These are phyloP conservation scores for Caenorhabditis latens DNA, from an alignment of 1,140 invertebrate species.

Conservation along the genomic window DNA sequence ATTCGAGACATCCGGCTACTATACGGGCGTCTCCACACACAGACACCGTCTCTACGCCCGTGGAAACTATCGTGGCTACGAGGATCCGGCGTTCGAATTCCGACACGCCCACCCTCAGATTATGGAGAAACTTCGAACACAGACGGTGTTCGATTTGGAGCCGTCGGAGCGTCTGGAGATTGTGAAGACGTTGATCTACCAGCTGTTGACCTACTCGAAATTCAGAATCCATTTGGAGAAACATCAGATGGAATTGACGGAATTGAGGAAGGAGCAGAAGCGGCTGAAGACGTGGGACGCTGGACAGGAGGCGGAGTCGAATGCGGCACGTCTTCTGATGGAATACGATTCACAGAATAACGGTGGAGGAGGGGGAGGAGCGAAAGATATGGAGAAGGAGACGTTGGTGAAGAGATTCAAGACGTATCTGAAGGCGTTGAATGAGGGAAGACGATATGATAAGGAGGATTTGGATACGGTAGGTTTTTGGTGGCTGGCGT, in stretches of 20 bases:
- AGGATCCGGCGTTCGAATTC: conserved; percentile 61
- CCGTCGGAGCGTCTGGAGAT: conserved; percentile 57
- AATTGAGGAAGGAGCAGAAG: conserved; percentile 57
- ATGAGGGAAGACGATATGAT: conserved; percentile 28
- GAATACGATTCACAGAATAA: not conserved
- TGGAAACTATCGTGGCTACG: conserved; percentile 59
- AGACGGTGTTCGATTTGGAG: conserved; percentile 62
- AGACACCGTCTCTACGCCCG: conserved; percentile 54
- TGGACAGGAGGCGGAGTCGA: conserved; percentile 51
- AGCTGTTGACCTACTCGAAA: conserved; percentile 61
- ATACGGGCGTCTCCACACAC: conserved; percentile 59
- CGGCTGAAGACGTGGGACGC: conserved; percentile 57
- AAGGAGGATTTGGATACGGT: conserved; percentile 47
- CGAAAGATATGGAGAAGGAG: not conserved
- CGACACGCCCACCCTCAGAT: conserved; percentile 21
- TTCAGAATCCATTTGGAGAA: conserved; percentile 39
- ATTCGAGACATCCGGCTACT: conserved; percentile 65
- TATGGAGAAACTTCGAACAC: conserved; percentile 54
- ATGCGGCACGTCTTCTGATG: not conserved
- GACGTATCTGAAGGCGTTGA: not conserved
- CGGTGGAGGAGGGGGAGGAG: no score
- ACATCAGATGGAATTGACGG: conserved; percentile 31
- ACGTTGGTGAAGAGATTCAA: not conserved
- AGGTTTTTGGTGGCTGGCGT: not conserved
- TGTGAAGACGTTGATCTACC: conserved; percentile 59